Base-by-base conservation (phyloP, 1,140 invertebrate genomes). In the Lamellibrachia luymesi region DNA sequence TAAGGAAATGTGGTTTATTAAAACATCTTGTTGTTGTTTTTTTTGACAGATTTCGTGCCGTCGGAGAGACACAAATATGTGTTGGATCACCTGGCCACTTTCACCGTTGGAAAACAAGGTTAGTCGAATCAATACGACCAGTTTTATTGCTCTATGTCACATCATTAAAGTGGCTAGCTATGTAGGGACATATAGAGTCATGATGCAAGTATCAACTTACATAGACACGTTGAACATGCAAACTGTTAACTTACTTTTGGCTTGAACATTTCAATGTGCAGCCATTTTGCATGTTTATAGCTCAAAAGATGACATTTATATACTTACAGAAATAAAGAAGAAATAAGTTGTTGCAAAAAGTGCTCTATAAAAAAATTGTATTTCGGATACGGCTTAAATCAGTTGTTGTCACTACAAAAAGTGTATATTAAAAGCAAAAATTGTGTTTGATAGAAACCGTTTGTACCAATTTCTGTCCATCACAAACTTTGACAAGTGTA, bases 41-140 rank as follows among this genome's bases (percentile, higher is more conserved):
- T 80, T 80, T 80, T 22, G 25, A 22, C 64, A 22, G 64, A 80
- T 22, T 80, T 80, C 25, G 13, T 80, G 13, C 64, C 64, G 13
- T 80, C 64, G 4, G 64, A 80, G 13, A 80, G 64, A 17, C 64
- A 80, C 38, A 92, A 90, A 4, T 95, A 95, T 94, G 95, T 95
- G 91, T 91, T 99, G 96, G 99, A 99, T 96, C 99, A 99, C 97
- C 97, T 99, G 96, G 99, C 99, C 91, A 99, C 99, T 27, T 99
- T 99, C 96, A 98, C 98, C 2, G 98, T 99, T 64, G 96, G 96
- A 22, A 96, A 95, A 94, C 95, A 96, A 94, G 96, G 96, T 96
- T 94, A 94, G 94, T 94, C 13, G 17, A 22, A 22, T 22, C 13
- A 8, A 80, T 80, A 80, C 64, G 64, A 56, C 52, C 52, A 80